Evolutionary conservation across 2,888 invertebrate genomes (phyloP).

Genomic region (Trissoscelio sp.): DNA sequence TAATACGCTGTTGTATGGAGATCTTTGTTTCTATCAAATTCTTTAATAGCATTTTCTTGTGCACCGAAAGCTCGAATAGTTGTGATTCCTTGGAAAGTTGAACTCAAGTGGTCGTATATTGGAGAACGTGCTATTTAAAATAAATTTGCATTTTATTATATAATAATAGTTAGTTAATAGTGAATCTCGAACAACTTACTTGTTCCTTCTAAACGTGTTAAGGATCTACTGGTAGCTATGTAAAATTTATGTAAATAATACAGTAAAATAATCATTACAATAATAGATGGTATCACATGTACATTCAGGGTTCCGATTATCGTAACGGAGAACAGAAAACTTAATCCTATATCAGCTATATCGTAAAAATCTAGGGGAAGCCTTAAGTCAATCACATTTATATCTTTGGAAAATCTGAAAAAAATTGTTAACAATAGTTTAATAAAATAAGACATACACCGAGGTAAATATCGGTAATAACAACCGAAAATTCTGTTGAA

Average conservation of each 20-base stretch:
- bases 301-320: background rate
- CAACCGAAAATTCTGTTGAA: too few species aligned
- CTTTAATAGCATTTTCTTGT: slow-evolving; percentile 86
- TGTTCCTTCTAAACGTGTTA: slow-evolving; percentile 86
- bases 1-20: slow-evolving; percentile 88
- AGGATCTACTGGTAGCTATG: slow-evolving; percentile 85
- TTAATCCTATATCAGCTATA: background rate
- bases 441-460: too few species aligned
- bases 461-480: too few species aligned
- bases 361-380: background rate
- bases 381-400: background rate
- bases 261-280: slow-evolving; percentile 88
- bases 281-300: background rate
- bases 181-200: too few species aligned
- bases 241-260: slow-evolving; percentile 90
- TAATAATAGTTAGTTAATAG: too few species aligned
- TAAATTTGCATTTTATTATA: background rate
- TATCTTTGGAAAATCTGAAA: background rate
- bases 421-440: too few species aligned
- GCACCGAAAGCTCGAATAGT: slow-evolving; percentile 54
- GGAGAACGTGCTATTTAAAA: slow-evolving; percentile 91
- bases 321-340: background rate
- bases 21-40: slow-evolving; percentile 86
- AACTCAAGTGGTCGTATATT: slow-evolving; percentile 95
- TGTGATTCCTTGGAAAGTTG: slow-evolving; percentile 90